Base-by-base conservation (phyloP, 2,113 vertebrate genomes). In the Syrmaticus mikado region DNA sequence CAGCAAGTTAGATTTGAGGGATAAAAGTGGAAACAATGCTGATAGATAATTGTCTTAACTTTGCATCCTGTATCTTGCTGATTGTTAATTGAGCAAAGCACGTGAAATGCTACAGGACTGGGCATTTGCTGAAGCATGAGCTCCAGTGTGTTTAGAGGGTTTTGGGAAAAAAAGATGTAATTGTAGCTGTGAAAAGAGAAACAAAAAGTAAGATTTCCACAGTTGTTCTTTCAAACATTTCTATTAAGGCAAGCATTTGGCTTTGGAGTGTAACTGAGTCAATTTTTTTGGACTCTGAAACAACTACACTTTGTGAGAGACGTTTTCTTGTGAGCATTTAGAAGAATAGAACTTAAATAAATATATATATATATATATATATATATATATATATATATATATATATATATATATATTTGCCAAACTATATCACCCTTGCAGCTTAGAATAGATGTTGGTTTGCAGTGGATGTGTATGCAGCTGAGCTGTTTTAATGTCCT, bases 61-160 rank as follows among this genome's bases (percentile, higher is more conserved):
- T 95, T 75, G 79, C 13, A 10, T 91, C 22, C 38, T 71, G 7
- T 70, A 22, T 82, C 64, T 32, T 73, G 64, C 50, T 80, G 62
- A 65, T 86, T 88, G 68, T 20, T 90, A 83, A 93, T 86, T 84
- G 80, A 88, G 57, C 5, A 0, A 68, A 36, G 60, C 74, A n/a
- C 28, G 75, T 72, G 73, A 90, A 88, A 61, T 32, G 43, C 43
- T 88, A 17, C 38, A 72, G 83, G 81, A 85, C 81, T 55, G 86
- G 73, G 41, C 73, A 67, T 90, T 94, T 88, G 71, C 70, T 93
- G 88, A 93, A 90, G 82, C 52, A 32, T 19, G 25, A 85, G 34
- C 79, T 88, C 5, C 57, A 60, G 25, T 0, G 0, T 80, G 21
- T 85, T 80, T 77, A 48, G 87, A 87, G 66, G 60, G 82, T 89